Conservation (phyloP, 1,140 invertebrate species). For the Macrostomum lignano region DNA sequence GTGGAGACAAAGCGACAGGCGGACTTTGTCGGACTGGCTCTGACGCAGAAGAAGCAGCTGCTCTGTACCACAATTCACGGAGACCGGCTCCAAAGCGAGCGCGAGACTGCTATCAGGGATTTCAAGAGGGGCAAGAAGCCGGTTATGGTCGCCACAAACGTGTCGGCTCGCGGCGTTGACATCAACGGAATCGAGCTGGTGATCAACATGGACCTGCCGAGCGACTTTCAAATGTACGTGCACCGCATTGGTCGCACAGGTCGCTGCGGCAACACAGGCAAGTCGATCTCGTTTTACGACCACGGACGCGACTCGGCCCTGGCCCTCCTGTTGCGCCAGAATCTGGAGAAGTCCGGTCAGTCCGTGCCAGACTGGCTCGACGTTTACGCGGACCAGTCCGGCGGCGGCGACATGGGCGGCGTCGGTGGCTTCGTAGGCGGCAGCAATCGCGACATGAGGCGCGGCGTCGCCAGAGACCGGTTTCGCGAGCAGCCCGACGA, state of each 20-base stretch:
- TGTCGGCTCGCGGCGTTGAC: conserved; percentile 54
- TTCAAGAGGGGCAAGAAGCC: conserved; percentile 35
- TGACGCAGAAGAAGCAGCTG: conserved; percentile 8
- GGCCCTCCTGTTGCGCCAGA: conserved; percentile 35
- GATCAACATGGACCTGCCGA: conserved; percentile 63
- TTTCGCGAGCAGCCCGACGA: no score
- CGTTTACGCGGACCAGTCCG: no score
- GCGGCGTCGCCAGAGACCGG: no score
- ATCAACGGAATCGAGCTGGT: conserved; percentile 54
- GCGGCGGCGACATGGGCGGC: no score
- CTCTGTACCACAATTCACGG: conserved; percentile 13
- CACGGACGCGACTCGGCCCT: conserved; percentile 16
- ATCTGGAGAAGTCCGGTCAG: conserved; percentile 27
- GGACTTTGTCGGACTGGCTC: conserved; percentile 39
- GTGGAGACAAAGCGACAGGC: conserved; percentile 58
- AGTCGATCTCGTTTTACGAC: conserved; percentile 54
- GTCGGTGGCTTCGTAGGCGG: no score
- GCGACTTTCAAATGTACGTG: conserved; percentile 59
- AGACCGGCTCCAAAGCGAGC: conserved; percentile 53
- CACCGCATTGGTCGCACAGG: conserved; percentile 79
- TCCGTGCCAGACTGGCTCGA: background rate
- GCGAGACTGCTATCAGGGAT: conserved; percentile 53
- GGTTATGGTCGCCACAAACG: conserved; percentile 66
- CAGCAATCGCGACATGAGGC: no score
- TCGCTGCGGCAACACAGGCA: conserved; percentile 60